Base-by-base conservation (phyloP, 2,888 invertebrate genomes). In the Oligia latruncula region DNA sequence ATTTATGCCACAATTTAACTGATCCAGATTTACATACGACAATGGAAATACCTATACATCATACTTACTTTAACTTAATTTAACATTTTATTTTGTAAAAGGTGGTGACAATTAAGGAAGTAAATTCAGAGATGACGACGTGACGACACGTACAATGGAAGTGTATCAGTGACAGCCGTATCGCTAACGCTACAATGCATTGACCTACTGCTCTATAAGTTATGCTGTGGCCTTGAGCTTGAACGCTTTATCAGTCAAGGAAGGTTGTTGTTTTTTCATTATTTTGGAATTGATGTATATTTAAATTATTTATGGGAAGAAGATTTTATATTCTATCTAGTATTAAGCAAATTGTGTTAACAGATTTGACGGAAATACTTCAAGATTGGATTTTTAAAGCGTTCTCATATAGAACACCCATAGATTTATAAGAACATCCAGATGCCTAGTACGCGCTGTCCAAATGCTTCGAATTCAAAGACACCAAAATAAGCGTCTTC, bases 181-280 rank as follows among this genome's bases (percentile, higher is more conserved):
- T 81, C 76, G 23, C 62, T 80, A 40, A 35, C 29, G 20, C 20
- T 52, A 52, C 55, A 77, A 60, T 71, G 75, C 35, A 76, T 67
- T 81, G 82, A 77, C 77, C 81, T 77, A 77, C 81, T 82, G 77
- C 29, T 62, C 66, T 66, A 49, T 60, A 71, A 52, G 35, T 40
- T 29, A 15, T 20, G 20, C 70, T 75, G 64, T 71, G 60, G 35
- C 82, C 82, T 77, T 81, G 81, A 77, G 35, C 52, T 82, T 82
- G 79, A 78, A 78, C 52, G 20, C 43, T 68, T 46, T 20, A 17
- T 65, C 35, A 55, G 43, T 77, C 52, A 55, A 35, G 6, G 15
- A 49, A 62, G 11, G 4, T 58, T 52, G 8, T 15, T 29, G 29
- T n/a, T n/a, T 15, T 13, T 0, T 40, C 0, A 4, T 4, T 17